These are phyloP conservation scores for Brachyalestes nurse DNA, from an alignment of 2,797 vertebrate genomes.

Conservation along the genomic window DNA sequence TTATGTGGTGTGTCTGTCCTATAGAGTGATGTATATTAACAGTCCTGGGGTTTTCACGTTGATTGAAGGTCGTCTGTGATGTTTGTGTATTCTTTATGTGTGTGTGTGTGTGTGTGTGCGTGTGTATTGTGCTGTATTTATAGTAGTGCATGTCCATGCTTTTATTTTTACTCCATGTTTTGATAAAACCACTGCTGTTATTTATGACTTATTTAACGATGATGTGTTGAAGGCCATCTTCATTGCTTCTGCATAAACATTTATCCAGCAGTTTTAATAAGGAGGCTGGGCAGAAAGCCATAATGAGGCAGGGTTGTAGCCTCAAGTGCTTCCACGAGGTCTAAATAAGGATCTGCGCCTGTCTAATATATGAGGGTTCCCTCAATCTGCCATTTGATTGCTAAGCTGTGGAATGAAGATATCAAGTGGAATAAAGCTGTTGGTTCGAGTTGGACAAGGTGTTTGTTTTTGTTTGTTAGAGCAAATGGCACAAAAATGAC, in stretches of 20 bases:
- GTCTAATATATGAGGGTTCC: not conserved
- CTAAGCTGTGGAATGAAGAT: not conserved
- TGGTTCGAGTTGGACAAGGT: not conserved
- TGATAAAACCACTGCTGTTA: conserved; percentile 19
- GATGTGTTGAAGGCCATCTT: not conserved
- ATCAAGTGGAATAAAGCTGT: not conserved
- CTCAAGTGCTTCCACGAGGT: not conserved
- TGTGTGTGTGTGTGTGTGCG: conserved; percentile 24
- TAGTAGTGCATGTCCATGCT: not conserved
- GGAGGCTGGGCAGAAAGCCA: not conserved
- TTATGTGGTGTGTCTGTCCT: not conserved
- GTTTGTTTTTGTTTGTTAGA: not conserved
- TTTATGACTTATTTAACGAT: not conserved
- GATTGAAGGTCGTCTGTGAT: not conserved
- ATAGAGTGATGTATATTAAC: not conserved
- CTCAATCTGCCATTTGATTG: not conserved
- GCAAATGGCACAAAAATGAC: not conserved
- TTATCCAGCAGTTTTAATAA: not conserved
- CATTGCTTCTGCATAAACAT: not conserved
- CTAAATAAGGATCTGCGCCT: not conserved
- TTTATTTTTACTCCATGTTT: conserved; percentile 7
- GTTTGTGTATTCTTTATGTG: conserved; percentile 28
- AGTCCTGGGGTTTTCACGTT: not conserved
- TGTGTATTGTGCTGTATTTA: conserved; percentile 38
- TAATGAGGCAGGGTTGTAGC: not conserved